Percentiles rank a stretch among this genome's conserved stretches.
These are phyloP conservation scores for Arge pagana DNA, from an alignment of 2,888 invertebrate species.

Conservation along the genomic window DNA sequence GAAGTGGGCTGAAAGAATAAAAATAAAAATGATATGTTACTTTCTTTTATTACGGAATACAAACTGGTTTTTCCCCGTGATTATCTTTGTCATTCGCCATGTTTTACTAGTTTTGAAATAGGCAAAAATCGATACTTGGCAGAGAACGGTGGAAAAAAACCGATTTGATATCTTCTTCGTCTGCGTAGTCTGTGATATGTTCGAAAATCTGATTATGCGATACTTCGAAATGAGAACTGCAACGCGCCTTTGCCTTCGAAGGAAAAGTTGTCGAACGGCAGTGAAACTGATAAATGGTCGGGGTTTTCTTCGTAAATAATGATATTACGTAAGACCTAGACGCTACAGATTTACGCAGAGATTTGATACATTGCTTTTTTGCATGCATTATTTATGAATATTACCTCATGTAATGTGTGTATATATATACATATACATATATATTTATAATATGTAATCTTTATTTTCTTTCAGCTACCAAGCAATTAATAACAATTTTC, in stretches of 20 bases:
- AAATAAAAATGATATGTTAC: slow-evolving; percentile 40
- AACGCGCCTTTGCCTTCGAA: background rate
- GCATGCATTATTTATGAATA: slow-evolving; percentile 49
- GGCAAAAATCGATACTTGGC: no score
- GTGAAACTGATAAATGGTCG: slow-evolving; percentile 25
- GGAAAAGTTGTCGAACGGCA: background rate
- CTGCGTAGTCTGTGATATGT: slow-evolving; percentile 18
- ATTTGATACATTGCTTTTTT: slow-evolving; percentile 53
- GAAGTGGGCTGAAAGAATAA: slow-evolving; percentile 37
- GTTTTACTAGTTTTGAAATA: no score
- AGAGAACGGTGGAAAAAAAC: slow-evolving; percentile 29
- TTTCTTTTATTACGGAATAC: slow-evolving; percentile 37
- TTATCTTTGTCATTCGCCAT: no score
- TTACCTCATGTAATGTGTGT: slow-evolving; percentile 36
- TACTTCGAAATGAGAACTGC: no score
- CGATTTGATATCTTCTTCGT: slow-evolving; percentile 21
- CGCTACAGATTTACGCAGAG: slow-evolving; percentile 45
- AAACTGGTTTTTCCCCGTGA: slow-evolving; percentile 39
- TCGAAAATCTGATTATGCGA: slow-evolving; percentile 35
- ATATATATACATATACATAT: slow-evolving; percentile 35
- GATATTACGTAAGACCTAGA: slow-evolving; percentile 40
- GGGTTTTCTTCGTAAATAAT: slow-evolving; percentile 54
- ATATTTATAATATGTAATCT: slow-evolving; percentile 36
- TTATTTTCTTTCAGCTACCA: slow-evolving; percentile 47
- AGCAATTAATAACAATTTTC: slow-evolving; percentile 52